Conservation (phyloP, 35 echinoderm and acorn worm genomes). For the Amphiura filiformis region DNA sequence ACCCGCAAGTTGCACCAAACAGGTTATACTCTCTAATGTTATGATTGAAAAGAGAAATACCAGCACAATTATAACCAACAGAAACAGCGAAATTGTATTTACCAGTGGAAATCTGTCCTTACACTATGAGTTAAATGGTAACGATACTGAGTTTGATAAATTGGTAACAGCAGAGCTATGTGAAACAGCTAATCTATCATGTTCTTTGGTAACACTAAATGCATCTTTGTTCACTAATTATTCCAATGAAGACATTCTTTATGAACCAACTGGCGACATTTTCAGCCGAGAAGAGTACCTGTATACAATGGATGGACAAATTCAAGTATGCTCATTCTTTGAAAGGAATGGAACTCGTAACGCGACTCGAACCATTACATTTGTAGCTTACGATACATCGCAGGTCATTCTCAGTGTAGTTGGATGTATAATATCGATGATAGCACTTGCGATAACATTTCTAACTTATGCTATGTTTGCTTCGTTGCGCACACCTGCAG, state of each 20-base stretch:
- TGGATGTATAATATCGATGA: constrained; percentile 5
- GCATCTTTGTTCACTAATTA: background rate
- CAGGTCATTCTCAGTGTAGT: constrained; percentile 8
- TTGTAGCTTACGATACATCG: background rate
- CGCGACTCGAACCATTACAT: background rate
- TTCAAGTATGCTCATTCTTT: constrained; percentile 18
- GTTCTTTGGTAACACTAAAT: constrained; percentile 11
- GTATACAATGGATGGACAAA: background rate
- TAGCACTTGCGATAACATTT: background rate
- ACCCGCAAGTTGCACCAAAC: background rate
- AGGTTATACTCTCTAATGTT: background rate
- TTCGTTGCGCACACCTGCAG: background rate
- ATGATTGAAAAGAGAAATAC: background rate
- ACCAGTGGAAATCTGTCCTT: background rate
- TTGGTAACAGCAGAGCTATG: constrained; percentile 8
- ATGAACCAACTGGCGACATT: background rate
- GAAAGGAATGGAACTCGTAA: constrained; percentile 29
- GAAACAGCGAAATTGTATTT: background rate
- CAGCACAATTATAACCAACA: background rate
- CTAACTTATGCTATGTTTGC: constrained; percentile 1
- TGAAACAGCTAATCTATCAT: background rate
- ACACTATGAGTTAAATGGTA: background rate
- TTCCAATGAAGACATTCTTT: background rate
- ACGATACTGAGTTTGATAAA: background rate
- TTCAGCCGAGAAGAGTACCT: background rate